phyloP scores from a whole-genome alignment of 2,797 vertebrate species.

The Thripadectes ignobilis region DNA sequence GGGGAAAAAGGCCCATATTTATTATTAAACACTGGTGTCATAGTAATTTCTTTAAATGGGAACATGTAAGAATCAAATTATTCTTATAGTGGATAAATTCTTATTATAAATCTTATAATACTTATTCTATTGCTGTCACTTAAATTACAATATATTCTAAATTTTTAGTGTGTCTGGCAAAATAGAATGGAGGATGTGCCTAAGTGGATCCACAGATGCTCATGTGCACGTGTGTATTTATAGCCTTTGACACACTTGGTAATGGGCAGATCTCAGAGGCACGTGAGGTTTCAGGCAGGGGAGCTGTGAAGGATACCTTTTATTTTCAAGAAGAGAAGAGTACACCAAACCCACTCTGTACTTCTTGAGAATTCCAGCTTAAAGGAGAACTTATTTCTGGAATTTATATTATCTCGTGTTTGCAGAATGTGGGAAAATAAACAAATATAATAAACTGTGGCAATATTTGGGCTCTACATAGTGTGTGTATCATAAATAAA shows the following conservation, averaged over 20 bases:
- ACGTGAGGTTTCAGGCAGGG: background rate
- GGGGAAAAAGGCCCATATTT: background rate
- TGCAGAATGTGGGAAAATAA: background rate
- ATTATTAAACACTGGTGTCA: background rate
- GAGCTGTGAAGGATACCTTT: background rate
- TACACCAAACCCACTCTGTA: background rate
- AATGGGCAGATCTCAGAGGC: background rate
- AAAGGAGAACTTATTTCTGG: background rate
- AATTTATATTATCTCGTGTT: background rate
- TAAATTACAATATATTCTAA: background rate
- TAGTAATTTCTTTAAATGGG: background rate
- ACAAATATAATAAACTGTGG: background rate
- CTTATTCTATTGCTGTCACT: background rate
- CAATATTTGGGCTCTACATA: background rate
- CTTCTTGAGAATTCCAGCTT: background rate
- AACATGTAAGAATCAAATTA: background rate
- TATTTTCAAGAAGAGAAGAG: background rate
- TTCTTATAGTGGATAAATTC: background rate
- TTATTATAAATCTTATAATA: background rate
- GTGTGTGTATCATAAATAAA: background rate
- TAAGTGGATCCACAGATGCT: background rate
- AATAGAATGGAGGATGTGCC: background rate
- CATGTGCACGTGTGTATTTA: background rate
- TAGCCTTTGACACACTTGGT: background rate
- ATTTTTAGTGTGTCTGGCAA: background rate